phyloP scores from a whole-genome alignment of 2,888 invertebrate species.

The Venusia cambrica region DNA sequence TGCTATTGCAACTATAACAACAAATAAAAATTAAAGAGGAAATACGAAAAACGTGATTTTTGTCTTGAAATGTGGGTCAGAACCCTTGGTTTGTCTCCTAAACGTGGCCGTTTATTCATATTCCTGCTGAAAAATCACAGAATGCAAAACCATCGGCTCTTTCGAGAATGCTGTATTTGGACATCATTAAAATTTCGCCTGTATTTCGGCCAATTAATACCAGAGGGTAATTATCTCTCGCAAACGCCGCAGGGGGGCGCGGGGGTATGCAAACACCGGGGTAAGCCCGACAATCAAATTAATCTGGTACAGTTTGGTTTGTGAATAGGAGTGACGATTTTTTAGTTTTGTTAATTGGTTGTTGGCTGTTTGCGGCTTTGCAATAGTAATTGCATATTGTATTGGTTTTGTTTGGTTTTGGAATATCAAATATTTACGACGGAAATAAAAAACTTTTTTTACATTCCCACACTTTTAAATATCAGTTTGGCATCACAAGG shows the following conservation, averaged over 20 bases:
- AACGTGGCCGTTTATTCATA: conserved; percentile 5
- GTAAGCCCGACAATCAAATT: conserved; percentile 27
- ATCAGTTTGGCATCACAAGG: too few species aligned
- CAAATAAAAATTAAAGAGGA: too few species aligned
- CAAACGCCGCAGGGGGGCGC: conserved; percentile 12
- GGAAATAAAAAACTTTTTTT: too few species aligned
- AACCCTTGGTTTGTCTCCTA: too few species aligned
- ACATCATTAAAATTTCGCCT: conserved; percentile 31
- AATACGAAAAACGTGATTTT: too few species aligned
- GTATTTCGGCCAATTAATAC: conserved; percentile 31
- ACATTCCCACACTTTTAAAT: too few species aligned
- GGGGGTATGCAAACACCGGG: conserved; percentile 19
- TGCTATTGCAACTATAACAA: too few species aligned
- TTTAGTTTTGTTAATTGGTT: conserved; percentile 14
- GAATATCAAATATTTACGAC: too few species aligned
- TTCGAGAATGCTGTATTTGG: conserved; percentile 21
- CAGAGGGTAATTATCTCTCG: conserved; percentile 24
- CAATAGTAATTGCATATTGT: background rate
- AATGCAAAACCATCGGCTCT: conserved; percentile 12
- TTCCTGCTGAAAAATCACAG: conserved; percentile 15
- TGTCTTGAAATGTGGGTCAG: too few species aligned
- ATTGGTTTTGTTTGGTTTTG: too few species aligned
- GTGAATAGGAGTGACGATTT: conserved; percentile 16
- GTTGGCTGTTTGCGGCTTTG: background rate
- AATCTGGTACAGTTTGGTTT: conserved; percentile 21